These are phyloP conservation scores for Brevipalpus yothersi DNA, from an alignment of 1,140 invertebrate species.

Conservation along the genomic window DNA sequence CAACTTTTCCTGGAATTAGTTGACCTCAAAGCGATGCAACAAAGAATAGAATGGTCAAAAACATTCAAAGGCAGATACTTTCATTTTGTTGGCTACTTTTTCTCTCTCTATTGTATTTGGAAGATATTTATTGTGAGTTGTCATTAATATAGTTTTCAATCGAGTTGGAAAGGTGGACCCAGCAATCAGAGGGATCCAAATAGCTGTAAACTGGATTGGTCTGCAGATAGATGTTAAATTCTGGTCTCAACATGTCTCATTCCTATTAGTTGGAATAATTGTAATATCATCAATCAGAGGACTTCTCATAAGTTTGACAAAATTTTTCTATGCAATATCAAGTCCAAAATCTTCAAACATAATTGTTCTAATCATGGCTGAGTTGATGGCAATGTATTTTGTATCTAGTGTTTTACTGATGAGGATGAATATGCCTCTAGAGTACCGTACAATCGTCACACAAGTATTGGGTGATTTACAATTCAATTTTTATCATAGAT, in stretches of 20 bases:
- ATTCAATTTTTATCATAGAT: constrained; percentile 98
- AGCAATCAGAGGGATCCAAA: constrained; percentile 84
- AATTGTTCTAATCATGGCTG: constrained; percentile 82
- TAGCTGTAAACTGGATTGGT: constrained; percentile 88
- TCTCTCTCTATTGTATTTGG: constrained; percentile 93
- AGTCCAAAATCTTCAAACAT: constrained; percentile 96
- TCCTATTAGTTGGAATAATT: constrained; percentile 87
- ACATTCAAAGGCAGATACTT: constrained; percentile 97
- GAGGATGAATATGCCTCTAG: constrained; percentile 97
- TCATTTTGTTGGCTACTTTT: constrained; percentile 94
- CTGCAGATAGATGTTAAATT: constrained; percentile 71
- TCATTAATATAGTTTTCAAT: constrained; percentile 83
- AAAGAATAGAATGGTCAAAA: constrained; percentile 76
- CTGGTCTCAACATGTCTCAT: constrained; percentile 97
- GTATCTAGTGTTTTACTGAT: constrained; percentile 90
- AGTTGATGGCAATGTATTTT: constrained; percentile 99
- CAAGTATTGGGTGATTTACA: constrained; percentile 92
- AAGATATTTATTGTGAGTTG: constrained; percentile 91
- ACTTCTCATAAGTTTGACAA: constrained; percentile 83
- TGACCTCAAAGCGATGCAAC: constrained; percentile 74
- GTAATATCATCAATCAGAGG: constrained; percentile 93
- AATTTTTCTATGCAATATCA: constrained; percentile 99
- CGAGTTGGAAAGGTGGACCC: constrained; percentile 95
- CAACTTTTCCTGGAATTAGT: constrained; percentile 89
- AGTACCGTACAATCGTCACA: constrained; percentile 87